Base-by-base conservation (phyloP, 2,797 vertebrate species). In the Cossypha caffra region DNA sequence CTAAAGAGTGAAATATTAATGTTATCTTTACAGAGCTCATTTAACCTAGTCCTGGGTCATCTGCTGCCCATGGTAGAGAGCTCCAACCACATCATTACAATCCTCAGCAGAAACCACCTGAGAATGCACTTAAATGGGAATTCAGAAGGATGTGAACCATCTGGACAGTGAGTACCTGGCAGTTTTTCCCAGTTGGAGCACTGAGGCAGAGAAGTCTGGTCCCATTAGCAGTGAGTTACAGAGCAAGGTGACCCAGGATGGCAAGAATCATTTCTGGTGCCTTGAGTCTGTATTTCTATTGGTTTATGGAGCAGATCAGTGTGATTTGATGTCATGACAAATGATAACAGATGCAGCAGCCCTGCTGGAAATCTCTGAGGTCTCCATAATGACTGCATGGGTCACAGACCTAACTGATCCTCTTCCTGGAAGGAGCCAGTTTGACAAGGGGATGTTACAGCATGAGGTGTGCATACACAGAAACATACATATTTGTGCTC, bases 281-380 rank as follows among this genome's bases (percentile, higher is more conserved):
- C 74, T 76, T 15, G 1, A 71, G 37, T 50, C 37, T 85, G 5
- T 88, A 84, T 93, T 95, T 90, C 77, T 92, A 73, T 63, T 76
- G 67, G 79, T 76, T 96, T 93, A 93, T 67, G 29, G 67, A 87
- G 88, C 74, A 87, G 33, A 93, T 86, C 11, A 0, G 55, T 69
- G 55, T 38, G 73, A 45, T 71, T 57, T 92, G 91, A 86, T 86
- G 90, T 52, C 83, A 92, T 92, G 86, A 96, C 48, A 92, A 95
- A 86, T 71, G 93, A 67, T 77, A 95, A 90, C 82, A 94, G 88
- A 94, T 91, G 86, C 45, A 88, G 74, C 20, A 5, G 83, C 62
- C 48, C 90, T 74, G 67, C 83, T 90, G 83, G 90, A 88, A 92
- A 85, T 79, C 84, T 79, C 63, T 57, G 64, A 75, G 66, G 79